A percentile compares a stretch with the other conserved stretches of the same genome.
Conservation (phyloP, 1,140 invertebrate genomes). For the Tetraneura akinire region DNA sequence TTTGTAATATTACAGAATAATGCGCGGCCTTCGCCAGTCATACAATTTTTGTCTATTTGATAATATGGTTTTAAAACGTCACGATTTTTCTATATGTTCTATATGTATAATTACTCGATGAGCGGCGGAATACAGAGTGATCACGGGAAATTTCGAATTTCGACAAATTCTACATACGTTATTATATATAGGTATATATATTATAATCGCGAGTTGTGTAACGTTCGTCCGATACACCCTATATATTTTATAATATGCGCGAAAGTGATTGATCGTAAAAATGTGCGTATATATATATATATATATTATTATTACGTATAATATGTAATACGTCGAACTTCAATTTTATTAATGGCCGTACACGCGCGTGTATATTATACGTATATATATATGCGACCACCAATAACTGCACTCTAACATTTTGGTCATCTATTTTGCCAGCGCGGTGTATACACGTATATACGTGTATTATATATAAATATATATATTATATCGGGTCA, state of each 20-base stretch:
- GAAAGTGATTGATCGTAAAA: slow-evolving; percentile 50
- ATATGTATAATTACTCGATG: too few species aligned
- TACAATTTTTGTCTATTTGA: too few species aligned
- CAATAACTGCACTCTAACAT: slow-evolving; percentile 51
- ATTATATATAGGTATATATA: background rate
- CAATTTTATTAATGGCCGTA: slow-evolving; percentile 49
- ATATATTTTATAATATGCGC: background rate
- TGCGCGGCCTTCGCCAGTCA: too few species aligned
- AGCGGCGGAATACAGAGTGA: too few species aligned
- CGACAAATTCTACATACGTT: background rate
- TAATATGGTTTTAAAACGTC: too few species aligned
- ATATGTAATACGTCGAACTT: slow-evolving; percentile 37
- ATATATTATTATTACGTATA: too few species aligned
- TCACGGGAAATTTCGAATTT: too few species aligned
- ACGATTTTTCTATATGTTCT: too few species aligned
- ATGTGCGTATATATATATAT: slow-evolving; percentile 26
- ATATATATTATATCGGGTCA: background rate
- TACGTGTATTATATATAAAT: background rate
- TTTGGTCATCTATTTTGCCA: slow-evolving; percentile 45
- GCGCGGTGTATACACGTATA: background rate
- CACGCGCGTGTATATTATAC: background rate
- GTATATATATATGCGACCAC: background rate
- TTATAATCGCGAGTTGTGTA: background rate
- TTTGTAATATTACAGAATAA: too few species aligned
- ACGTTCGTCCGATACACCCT: background rate